Evolutionary conservation across 2,797 vertebrate species (phyloP).

Genomic region (Philypnodon macrostomus): DNA sequence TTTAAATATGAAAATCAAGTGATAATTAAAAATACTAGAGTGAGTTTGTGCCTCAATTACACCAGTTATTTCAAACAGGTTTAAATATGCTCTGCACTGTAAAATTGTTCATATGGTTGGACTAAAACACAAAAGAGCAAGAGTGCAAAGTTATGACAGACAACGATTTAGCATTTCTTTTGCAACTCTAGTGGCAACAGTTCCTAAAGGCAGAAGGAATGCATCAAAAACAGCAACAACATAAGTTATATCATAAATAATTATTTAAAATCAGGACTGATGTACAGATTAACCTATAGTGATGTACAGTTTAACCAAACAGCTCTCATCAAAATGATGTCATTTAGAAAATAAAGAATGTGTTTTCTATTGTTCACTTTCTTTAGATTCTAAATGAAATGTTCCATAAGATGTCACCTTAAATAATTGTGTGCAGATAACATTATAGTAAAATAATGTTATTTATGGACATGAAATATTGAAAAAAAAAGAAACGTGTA

Average conservation of each 20-base stretch:
- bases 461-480: constrained; percentile 81
- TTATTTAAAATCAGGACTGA: constrained; percentile 75
- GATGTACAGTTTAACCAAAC: constrained; percentile 62
- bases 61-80: constrained; percentile 23
- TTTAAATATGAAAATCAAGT: neutral
- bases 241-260: constrained; percentile 84
- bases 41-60: constrained; percentile 39
- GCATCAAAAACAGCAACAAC: constrained; percentile 79
- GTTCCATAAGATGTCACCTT: constrained; percentile 54
- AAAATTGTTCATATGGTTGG: constrained; percentile 28
- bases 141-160: constrained; percentile 48
- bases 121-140: constrained; percentile 24
- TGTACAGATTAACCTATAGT: constrained; percentile 64
- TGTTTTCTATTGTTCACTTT: constrained; percentile 62
- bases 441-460: constrained; percentile 83
- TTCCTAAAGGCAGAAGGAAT: constrained; percentile 80
- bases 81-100: constrained; percentile 35
- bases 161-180: constrained; percentile 52
- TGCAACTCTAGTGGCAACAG: constrained; percentile 78
- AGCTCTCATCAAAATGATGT: constrained; percentile 65
- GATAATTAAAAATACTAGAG: neutral
- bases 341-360: constrained; percentile 59
- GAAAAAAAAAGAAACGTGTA: constrained; percentile 76
- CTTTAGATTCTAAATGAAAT: constrained; percentile 62
- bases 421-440: constrained; percentile 63